phyloP scores from a whole-genome alignment of 2,113 vertebrate genomes.

The Gadus macrocephalus region DNA sequence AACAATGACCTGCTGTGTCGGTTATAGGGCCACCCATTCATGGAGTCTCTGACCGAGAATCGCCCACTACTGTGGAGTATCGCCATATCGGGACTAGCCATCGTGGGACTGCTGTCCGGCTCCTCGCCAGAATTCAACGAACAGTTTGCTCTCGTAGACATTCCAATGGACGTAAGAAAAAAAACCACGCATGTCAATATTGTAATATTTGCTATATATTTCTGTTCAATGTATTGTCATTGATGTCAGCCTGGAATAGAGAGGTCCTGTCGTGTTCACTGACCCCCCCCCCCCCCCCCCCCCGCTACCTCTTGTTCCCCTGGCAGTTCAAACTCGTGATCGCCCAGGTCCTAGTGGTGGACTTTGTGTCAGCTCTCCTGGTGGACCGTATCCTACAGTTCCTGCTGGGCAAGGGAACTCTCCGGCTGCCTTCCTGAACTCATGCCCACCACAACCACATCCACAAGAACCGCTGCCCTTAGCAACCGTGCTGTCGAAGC shows the following conservation, averaged over 20 bases:
- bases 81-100: constrained; percentile 79
- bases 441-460: constrained; percentile 56
- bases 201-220: not conserved
- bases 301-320: constrained; percentile 5
- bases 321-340: constrained; percentile 90
- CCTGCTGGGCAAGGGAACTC: constrained; percentile 84
- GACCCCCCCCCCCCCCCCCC: constrained; percentile 1
- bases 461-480: constrained; percentile 62
- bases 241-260: constrained; percentile 3
- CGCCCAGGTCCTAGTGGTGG: constrained; percentile 81
- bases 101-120: constrained; percentile 82
- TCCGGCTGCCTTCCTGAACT: constrained; percentile 90
- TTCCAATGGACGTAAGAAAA: constrained; percentile 84
- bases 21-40: constrained; percentile 89
- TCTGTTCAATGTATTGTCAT: not conserved
- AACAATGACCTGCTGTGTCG: constrained; percentile 18
- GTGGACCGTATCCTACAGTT: constrained; percentile 88
- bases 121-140: constrained; percentile 92
- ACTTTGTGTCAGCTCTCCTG: constrained; percentile 83
- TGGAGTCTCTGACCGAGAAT: constrained; percentile 93
- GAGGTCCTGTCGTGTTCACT: no score
- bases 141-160: constrained; percentile 92
- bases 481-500: constrained; percentile 65
- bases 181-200: no score
- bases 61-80: constrained; percentile 91